Base-by-base conservation (phyloP, 2,888 invertebrate genomes). In the Trimorus sp. region DNA sequence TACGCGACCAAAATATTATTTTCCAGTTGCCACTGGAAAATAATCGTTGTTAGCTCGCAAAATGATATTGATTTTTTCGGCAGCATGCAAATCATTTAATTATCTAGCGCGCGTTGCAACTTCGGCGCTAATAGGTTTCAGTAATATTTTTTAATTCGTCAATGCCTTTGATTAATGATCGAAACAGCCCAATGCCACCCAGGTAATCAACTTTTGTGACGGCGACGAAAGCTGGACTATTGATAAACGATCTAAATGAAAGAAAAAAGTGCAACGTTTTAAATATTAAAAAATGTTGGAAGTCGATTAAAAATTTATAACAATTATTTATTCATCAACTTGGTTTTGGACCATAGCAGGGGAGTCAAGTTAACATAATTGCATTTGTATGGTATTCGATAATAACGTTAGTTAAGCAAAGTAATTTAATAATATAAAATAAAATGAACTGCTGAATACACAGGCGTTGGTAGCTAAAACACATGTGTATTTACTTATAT, bases 141-240 rank as follows among this genome's bases (percentile, higher is more conserved):
- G 65, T 75, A 53, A 75, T 66, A 66, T 49, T 59, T 75, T 75
- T 66, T 66, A 59, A 75, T 75, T 59, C 66, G 42, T 53, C 75
- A 53, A 59, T 66, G 74, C 49, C 12, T 14, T 75, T 75, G 74
- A 75, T 75, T 75, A 75, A 75, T 75, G 74, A 75, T 75, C 74
- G 53, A 66, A 59, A 66, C 66, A 49, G 66, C 6, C 49, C 66
- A 53, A 65, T 75, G 53, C 45, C 75, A 26, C 66, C 51, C 66
- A 45, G 45, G 53, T 66, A 66, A 75, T 75, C 75, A 75, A 75
- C 75, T 66, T 75, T 75, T 75, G 66, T 75, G 59, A 66, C 66
- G 59, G 38, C 42, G 36, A 15, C 42, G 66, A 66, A 75, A 53
- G 53, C 36, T 16, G 37, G 12, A 56, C 56, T 7, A 66, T 75